Evolutionary conservation across 2,797 vertebrate genomes (phyloP), one percentile per base, ranked within the genome.

Genomic region (Coluber constrictor): DNA sequence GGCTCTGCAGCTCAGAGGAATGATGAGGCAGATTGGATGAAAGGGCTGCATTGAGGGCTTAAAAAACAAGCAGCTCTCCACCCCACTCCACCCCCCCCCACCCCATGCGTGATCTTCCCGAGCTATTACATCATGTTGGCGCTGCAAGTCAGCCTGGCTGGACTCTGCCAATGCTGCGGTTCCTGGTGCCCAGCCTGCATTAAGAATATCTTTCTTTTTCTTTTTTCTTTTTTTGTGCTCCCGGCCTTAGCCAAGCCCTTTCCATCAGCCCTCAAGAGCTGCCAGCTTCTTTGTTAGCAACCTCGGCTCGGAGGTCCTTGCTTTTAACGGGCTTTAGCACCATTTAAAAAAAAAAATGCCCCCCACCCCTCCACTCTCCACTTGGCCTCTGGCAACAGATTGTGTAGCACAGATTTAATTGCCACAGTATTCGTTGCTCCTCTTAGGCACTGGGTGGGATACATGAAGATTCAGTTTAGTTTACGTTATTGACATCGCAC

Each of bases 181-280:
- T 0, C 95, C 94, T 94, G 91, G 20, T 51, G 89, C 51, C 90
- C 94, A 87, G 91, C 83, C 90, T 27, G 91, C 92, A 74, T 51
- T 57, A 70, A 94, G 37, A 86, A 87, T 92, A 63, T 51, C 37
- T 93, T 90, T 79, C 94, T 55, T 91, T 95, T 93, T 90, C 94
- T 47, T 47, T 47, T 92, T 86, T 23, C 37, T 37, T 37, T 37
- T 37, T 37, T 37, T 37, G 37, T 37, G 2, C 90, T 89, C 94
- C 0, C 0, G 79, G 90, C 94, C 87, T 86, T 27, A 88, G 87
- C 88, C 56, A 63, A 89, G 25, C 86, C 25, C 32, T 15, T 12
- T 7, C 57, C 61, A 54, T 74, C 91, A 47, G 23, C 86, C 32
- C 37, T 32, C n/a, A 9, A 29, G 86, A 47, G 32, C 9, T 3